Conservation (phyloP, 2,888 invertebrate species). For the Watsonalla binaria region DNA sequence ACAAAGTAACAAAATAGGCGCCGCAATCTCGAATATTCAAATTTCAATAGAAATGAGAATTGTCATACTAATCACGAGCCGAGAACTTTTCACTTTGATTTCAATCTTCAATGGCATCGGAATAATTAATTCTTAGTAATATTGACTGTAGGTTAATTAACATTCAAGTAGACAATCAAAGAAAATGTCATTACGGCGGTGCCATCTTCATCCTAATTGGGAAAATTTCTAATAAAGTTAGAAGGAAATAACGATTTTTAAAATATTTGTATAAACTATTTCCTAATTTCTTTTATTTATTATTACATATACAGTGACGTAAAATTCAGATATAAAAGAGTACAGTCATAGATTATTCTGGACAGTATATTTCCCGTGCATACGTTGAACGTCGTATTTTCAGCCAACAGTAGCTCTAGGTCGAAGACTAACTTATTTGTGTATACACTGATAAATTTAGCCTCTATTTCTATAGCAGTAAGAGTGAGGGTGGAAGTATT, state of each 20-base stretch:
- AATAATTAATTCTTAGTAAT: conserved; percentile 21
- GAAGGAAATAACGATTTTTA: not conserved
- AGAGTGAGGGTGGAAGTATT: conserved; percentile 13
- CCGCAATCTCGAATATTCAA: conserved; percentile 14
- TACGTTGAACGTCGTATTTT: conserved; percentile 53
- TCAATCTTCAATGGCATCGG: conserved; percentile 18
- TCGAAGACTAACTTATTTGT: conserved; percentile 15
- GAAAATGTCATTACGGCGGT: not conserved
- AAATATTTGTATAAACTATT: too few species aligned
- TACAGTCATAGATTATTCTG: conserved; percentile 40
- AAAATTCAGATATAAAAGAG: conserved; percentile 23
- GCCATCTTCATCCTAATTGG: not conserved
- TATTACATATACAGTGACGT: too few species aligned
- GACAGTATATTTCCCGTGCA: conserved; percentile 49
- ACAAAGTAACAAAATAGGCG: conserved; percentile 11
- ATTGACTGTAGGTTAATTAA: conserved; percentile 17
- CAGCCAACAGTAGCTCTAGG: conserved; percentile 43
- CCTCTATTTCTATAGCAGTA: conserved; percentile 15
- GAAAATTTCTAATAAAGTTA: not conserved
- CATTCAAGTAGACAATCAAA: conserved; percentile 7
- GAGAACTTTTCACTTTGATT: conserved; percentile 19
- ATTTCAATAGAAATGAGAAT: conserved; percentile 31
- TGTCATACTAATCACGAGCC: conserved; percentile 19
- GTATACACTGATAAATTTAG: conserved; percentile 14
- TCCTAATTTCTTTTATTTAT: too few species aligned